Percentiles rank a stretch among this genome's conserved stretches.
phyloP scores from a whole-genome alignment of 2,888 invertebrate genomes.

The Teleogryllus oceanicus region DNA sequence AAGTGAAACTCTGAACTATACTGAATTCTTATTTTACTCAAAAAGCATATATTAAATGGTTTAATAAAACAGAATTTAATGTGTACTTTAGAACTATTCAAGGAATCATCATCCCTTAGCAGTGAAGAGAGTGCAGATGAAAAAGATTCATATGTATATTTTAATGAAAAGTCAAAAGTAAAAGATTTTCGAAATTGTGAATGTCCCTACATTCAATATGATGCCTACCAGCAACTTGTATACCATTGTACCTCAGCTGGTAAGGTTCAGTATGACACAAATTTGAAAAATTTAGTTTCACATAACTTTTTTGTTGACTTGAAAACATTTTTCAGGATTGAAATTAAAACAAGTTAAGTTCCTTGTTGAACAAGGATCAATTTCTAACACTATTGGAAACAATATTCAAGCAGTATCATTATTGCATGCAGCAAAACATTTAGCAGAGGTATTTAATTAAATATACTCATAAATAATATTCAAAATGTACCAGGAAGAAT shows the following conservation, averaged over 20 bases:
- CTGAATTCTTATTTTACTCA: too few species aligned
- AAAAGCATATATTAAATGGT: too few species aligned
- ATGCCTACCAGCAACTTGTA: neutral
- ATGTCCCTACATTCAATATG: neutral
- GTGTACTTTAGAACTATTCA: too few species aligned
- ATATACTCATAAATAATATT: neutral
- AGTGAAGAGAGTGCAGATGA: too few species aligned
- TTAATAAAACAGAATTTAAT: too few species aligned
- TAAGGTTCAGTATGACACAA: neutral
- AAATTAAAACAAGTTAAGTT: neutral
- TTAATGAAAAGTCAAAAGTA: neutral
- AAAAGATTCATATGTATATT: too few species aligned
- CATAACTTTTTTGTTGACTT: neutral
- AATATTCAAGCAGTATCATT: neutral
- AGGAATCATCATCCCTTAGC: too few species aligned
- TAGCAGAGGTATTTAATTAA: neutral
- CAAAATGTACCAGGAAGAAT: too few species aligned
- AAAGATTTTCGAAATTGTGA: neutral
- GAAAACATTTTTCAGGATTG: neutral
- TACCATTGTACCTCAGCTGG: neutral
- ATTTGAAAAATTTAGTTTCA: neutral
- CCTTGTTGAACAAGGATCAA: neutral
- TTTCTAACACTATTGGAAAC: neutral
- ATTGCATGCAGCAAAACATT: neutral
- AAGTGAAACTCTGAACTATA: too few species aligned